Percentiles rank a stretch among this genome's conserved stretches.
Conservation (phyloP, 2,888 invertebrate genomes). For the Clivina fossor region DNA sequence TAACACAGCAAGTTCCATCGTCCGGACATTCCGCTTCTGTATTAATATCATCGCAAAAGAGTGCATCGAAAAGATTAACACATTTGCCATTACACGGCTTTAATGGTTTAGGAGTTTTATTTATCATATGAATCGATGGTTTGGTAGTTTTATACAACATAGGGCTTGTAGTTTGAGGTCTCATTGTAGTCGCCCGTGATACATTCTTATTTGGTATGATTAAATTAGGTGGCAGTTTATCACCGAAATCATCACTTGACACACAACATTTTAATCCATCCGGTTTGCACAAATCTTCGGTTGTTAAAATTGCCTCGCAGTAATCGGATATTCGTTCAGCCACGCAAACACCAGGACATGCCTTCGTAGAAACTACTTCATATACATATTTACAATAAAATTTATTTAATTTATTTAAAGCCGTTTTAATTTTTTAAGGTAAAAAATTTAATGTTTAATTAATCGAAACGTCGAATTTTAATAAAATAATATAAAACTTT, state of each 20-base stretch:
- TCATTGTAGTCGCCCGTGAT: slow-evolving; percentile 46
- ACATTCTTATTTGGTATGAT: slow-evolving; percentile 63
- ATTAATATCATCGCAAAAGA: slow-evolving; percentile 86
- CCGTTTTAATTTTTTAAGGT: too few species aligned
- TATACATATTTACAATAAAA: too few species aligned
- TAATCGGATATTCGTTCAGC: slow-evolving; percentile 79
- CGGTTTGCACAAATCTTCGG: slow-evolving; percentile 70
- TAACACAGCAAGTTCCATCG: slow-evolving; percentile 79
- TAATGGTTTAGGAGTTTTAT: slow-evolving; percentile 46
- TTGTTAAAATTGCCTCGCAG: slow-evolving; percentile 81
- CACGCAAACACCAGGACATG: slow-evolving; percentile 82
- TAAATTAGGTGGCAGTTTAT: slow-evolving; percentile 70
- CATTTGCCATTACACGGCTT: slow-evolving; percentile 78
- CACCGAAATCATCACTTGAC: slow-evolving; percentile 70
- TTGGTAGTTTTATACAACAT: slow-evolving; percentile 44
- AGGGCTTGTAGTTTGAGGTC: slow-evolving; percentile 47
- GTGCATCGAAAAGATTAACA: slow-evolving; percentile 76
- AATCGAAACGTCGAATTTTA: too few species aligned
- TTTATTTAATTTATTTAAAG: too few species aligned
- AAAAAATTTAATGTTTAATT: too few species aligned
- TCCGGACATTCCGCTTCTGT: slow-evolving; percentile 73
- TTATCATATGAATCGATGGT: too few species aligned
- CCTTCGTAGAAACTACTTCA: slow-evolving; percentile 55
- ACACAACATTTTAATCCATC: slow-evolving; percentile 84
- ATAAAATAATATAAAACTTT: too few species aligned